Conservation (phyloP, 2,888 invertebrate genomes). For the Ganaspis brasiliensis region DNA sequence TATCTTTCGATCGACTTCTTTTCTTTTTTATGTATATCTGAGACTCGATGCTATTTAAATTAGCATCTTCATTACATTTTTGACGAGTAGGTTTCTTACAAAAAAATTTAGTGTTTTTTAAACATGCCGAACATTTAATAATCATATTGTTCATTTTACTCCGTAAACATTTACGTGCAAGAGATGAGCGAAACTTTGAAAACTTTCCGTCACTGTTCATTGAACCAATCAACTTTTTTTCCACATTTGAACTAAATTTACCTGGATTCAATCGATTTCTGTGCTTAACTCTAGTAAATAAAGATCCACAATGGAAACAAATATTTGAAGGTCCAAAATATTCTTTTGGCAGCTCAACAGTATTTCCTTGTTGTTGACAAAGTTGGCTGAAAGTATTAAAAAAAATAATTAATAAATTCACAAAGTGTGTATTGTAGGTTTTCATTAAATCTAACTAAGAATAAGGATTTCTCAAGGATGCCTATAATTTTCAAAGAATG, state of each 20-base stretch:
- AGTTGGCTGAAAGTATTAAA: slow-evolving; percentile 29
- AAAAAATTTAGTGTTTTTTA: slow-evolving; percentile 62
- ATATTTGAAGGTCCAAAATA: slow-evolving; percentile 69
- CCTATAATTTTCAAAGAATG: too few species aligned
- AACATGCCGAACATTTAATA: slow-evolving; percentile 73
- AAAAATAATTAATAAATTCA: not conserved
- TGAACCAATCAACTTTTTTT: slow-evolving; percentile 63
- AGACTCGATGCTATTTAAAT: slow-evolving; percentile 12
- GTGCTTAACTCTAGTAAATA: slow-evolving; percentile 67
- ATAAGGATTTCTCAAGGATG: too few species aligned
- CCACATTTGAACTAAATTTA: slow-evolving; percentile 62
- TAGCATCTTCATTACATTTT: slow-evolving; percentile 55
- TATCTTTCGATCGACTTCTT: slow-evolving; percentile 77
- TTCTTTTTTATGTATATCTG: slow-evolving; percentile 69
- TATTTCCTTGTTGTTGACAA: slow-evolving; percentile 51
- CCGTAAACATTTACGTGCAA: slow-evolving; percentile 68
- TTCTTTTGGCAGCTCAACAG: slow-evolving; percentile 65
- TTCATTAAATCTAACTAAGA: not conserved
- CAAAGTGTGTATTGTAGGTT: too few species aligned
- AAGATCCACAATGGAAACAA: slow-evolving; percentile 72
- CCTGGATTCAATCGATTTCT: slow-evolving; percentile 65
- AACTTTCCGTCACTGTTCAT: slow-evolving; percentile 52
- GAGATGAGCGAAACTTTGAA: slow-evolving; percentile 62
- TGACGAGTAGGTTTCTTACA: slow-evolving; percentile 67
- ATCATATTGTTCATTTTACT: slow-evolving; percentile 70